Evolutionary conservation across 2,888 invertebrate genomes (phyloP), one percentile per base, ranked within the genome.

Genomic region (Zaprionus obscuricornis): DNA sequence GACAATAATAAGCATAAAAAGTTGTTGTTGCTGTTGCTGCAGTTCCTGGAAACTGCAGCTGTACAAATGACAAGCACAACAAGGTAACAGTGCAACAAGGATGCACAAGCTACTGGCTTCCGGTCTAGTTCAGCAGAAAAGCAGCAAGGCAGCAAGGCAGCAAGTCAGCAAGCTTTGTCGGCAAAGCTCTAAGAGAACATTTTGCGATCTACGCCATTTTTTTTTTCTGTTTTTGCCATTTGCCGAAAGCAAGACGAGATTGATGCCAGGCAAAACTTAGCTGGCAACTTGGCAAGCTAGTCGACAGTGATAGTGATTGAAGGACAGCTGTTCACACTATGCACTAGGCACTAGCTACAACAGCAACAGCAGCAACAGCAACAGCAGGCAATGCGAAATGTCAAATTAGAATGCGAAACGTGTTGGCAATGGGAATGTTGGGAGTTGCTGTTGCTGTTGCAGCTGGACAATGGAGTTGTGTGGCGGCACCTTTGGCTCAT

Each of bases 381-480:
- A 49, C 54, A 49, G 66, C 62, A 42, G 45, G 45, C 58, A 66
- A 57, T 42, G 42, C 62, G 51, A 56, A 84, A 87, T 78, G 86
- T 88, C 86, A 87, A 88, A 87, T 87, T 87, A 87, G 88, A 88
- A 87, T 87, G 87, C 86, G 87, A 86, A 83, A 87, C 75, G 81
- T 87, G 86, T 87, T 78, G 71, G 65, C 74, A 72, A 66, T 75
- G 79, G 66, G 68, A 63, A 81, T 68, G 68, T 45, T 54, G 62
- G 45, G 5, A 18, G 8, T 20, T 39, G 42, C n/a, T 33, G 36
- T 7, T 29, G 54, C 13, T 33, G 47, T 29, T 45, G 58, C 64
- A 63, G 36, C 55, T 73, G 83, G 77, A 85, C 77, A 77, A 77
- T 78, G 78, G 75, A 64, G 66, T 47, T 72, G 36, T 46, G 66